Conservation (phyloP, 2,113 vertebrate species). For the Daubentonia madagascariensis region DNA sequence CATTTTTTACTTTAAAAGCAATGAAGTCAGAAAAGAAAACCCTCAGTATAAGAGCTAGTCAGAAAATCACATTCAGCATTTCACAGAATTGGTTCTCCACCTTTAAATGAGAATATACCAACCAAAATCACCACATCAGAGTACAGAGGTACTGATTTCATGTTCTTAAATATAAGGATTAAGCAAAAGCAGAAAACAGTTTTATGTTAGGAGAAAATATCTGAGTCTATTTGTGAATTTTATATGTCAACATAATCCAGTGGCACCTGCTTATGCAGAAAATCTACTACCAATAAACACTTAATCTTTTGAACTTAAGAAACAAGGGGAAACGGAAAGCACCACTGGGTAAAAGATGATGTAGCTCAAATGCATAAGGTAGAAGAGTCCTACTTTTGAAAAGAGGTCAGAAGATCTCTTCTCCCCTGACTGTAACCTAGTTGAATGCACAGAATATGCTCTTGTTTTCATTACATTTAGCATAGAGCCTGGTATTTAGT, state of each 20-base stretch:
- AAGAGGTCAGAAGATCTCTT: neutral
- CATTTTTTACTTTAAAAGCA: neutral
- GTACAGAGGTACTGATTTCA: neutral
- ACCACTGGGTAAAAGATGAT: neutral
- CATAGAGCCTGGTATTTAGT: neutral
- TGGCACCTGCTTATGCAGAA: neutral
- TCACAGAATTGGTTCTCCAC: neutral
- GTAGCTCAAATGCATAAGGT: neutral
- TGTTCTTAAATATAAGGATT: neutral
- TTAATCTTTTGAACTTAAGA: neutral
- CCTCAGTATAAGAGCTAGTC: neutral
- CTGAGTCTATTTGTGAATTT: neutral
- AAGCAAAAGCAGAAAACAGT: neutral
- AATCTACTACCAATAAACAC: neutral
- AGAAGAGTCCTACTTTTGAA: neutral
- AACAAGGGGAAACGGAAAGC: neutral
- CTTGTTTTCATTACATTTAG: neutral
- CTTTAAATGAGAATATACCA: slow-evolving; percentile 7
- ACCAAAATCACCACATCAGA: neutral
- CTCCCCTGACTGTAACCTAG: neutral
- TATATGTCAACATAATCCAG: neutral
- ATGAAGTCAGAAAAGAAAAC: neutral
- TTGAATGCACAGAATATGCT: neutral
- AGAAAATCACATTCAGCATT: neutral
- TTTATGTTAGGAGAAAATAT: neutral